These are phyloP conservation scores for Camelus bactrianus DNA, from an alignment of 2,113 vertebrate species.

Conservation along the genomic window DNA sequence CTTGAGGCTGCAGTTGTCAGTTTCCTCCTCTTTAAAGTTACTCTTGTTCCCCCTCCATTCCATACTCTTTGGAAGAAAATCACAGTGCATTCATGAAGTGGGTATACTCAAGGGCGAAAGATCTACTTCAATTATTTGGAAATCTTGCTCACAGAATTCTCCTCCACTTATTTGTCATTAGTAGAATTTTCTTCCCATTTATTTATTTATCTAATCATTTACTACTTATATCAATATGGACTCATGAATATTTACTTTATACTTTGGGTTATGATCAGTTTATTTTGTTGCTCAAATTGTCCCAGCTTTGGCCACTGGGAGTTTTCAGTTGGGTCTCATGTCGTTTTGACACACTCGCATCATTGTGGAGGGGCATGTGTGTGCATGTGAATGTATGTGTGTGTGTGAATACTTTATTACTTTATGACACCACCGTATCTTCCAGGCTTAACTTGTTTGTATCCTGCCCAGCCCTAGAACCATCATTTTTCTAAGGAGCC, in stretches of 20 bases:
- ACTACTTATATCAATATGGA: not conserved
- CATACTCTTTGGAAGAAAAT: not conserved
- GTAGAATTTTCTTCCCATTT: not conserved
- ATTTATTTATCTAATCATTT: not conserved
- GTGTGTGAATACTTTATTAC: not conserved
- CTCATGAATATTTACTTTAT: not conserved
- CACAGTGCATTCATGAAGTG: not conserved
- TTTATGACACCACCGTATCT: not conserved
- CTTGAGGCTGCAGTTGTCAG: not conserved
- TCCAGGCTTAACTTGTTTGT: not conserved
- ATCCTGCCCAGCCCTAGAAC: not conserved
- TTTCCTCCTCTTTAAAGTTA: not conserved
- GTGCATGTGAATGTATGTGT: not conserved
- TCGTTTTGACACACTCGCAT: not conserved
- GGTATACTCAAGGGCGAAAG: not conserved
- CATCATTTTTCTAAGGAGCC: not conserved
- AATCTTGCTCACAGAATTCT: not conserved
- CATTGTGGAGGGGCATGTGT: not conserved
- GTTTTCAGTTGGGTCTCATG: not conserved
- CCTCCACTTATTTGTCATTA: not conserved
- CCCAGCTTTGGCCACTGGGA: not conserved
- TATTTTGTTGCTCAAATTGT: not conserved
- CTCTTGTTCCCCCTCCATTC: not conserved
- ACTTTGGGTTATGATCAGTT: not conserved
- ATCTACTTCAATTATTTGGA: not conserved